These are phyloP conservation scores for Junonia oenone DNA, from an alignment of 2,888 invertebrate genomes.

Conservation along the genomic window DNA sequence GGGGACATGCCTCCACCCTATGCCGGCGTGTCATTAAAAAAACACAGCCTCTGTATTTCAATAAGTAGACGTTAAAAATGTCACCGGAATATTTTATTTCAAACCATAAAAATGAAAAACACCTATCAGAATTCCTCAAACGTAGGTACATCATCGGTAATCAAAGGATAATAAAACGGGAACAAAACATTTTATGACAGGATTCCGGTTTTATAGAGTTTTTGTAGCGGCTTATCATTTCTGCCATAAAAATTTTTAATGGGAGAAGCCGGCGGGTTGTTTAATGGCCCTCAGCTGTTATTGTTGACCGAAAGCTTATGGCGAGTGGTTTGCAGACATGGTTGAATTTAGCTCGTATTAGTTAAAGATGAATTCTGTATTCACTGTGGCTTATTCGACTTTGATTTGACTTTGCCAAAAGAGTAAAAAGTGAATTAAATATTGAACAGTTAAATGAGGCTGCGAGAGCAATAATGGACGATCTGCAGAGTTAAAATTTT, in stretches of 20 bases:
- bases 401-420: no score
- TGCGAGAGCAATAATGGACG: no score
- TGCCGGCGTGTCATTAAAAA: no score
- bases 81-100: background rate
- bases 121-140: conserved; percentile 5
- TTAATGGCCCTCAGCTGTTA: conserved; percentile 14
- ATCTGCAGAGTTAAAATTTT: no score
- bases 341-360: background rate
- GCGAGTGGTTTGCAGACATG: background rate
- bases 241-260: conserved; percentile 57
- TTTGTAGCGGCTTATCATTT: conserved; percentile 63
- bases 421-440: no score
- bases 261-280: conserved; percentile 17
- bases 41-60: no score
- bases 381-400: no score
- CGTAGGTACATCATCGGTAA: conserved; percentile 19
- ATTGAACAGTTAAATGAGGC: no score
- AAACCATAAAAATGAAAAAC: background rate
- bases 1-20: no score
- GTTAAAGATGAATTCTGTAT: background rate
- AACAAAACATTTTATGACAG: conserved; percentile 37
- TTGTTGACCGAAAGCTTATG: conserved; percentile 5
- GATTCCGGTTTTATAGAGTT: conserved; percentile 54
- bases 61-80: background rate
- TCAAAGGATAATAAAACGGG: conserved; percentile 30